These are phyloP conservation scores for Muscicapa comitata DNA, from an alignment of 2,797 vertebrate species.

Conservation along the genomic window DNA sequence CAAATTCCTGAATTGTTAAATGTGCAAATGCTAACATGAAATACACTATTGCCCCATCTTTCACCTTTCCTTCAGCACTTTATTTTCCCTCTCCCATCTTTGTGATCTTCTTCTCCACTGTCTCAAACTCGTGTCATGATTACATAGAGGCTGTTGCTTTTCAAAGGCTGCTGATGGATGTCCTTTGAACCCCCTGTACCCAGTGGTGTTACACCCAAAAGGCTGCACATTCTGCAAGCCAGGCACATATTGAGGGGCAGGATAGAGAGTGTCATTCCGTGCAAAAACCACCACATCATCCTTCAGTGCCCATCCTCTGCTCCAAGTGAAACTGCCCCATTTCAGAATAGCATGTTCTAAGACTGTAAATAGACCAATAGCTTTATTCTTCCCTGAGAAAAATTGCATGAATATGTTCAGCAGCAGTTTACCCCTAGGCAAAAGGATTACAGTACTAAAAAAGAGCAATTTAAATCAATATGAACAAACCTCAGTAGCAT, in stretches of 20 bases:
- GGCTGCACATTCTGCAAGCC: neutral
- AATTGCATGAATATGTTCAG: neutral
- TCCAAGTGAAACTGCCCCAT: neutral
- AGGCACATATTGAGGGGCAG: accelerated
- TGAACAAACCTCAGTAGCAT: neutral
- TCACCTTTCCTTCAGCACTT: neutral
- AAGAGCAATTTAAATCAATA: neutral
- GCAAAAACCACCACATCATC: neutral
- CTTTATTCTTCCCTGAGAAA: neutral
- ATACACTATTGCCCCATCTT: neutral
- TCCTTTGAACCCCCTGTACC: neutral
- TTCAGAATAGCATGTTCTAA: neutral
- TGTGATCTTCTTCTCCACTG: neutral
- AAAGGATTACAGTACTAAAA: neutral
- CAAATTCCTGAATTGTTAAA: neutral
- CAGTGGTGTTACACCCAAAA: accelerated
- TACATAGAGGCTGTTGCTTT: neutral
- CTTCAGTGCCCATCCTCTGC: neutral
- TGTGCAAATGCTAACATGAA: neutral
- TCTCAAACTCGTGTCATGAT: neutral
- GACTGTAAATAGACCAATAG: neutral
- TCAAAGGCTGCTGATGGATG: neutral
- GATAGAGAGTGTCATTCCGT: accelerated
- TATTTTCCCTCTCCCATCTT: neutral
- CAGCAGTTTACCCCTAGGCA: neutral